phyloP scores from a whole-genome alignment of 2,888 invertebrate genomes.

The Bombylius discolor region DNA sequence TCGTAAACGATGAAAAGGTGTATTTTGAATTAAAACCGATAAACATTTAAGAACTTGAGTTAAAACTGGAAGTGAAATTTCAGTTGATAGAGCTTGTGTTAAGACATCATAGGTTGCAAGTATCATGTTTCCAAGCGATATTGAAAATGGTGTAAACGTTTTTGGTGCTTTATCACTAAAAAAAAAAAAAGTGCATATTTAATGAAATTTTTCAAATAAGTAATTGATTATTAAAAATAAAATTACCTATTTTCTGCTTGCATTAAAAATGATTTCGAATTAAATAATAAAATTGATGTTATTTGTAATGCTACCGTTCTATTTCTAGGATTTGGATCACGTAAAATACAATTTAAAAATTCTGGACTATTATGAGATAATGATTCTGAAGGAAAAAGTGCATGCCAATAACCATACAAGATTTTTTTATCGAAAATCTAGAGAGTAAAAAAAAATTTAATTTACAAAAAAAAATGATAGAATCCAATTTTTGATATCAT shows the following conservation, averaged over 20 bases:
- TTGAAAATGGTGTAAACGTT: constrained; percentile 72
- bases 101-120: constrained; percentile 59
- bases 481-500: neutral
- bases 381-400: constrained; percentile 50
- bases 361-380: constrained; percentile 29
- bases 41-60: constrained; percentile 69
- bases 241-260: constrained; percentile 58
- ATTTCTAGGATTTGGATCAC: constrained; percentile 55
- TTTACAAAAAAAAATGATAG: no score
- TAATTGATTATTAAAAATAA: neutral
- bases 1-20: constrained; percentile 67
- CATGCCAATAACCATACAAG: constrained; percentile 68
- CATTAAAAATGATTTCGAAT: constrained; percentile 53
- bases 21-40: constrained; percentile 59
- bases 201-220: neutral
- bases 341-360: constrained; percentile 46
- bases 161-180: constrained; percentile 42
- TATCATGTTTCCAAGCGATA: constrained; percentile 60
- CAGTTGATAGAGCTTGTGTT: constrained; percentile 50
- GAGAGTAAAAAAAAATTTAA: constrained; percentile 11
- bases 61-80: constrained; percentile 57
- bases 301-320: constrained; percentile 55
- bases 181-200: constrained; percentile 3
- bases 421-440: constrained; percentile 49
- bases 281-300: constrained; percentile 52